Base-by-base conservation (phyloP, 2,888 invertebrate species). In the Philereme vetulata region DNA sequence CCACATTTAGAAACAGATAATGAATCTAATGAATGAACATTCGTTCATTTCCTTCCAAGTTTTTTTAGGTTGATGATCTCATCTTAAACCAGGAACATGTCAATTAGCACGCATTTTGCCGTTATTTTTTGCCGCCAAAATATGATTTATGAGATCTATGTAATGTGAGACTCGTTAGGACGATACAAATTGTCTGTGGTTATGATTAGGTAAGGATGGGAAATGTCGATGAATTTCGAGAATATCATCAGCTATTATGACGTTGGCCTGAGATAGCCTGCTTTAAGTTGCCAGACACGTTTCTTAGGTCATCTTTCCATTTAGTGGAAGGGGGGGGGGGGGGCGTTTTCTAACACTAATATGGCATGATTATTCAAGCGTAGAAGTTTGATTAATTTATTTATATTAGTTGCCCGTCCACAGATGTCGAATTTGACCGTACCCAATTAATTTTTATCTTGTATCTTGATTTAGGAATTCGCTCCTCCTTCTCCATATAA, bases 91-190 rank as follows among this genome's bases (percentile, higher is more conserved):
- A 87, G 90, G 89, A 88, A 90, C 81, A 87, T 80, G 90, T 90
- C 91, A 91, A 91, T 92, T 92, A 92, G 90, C 90, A 85, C 82
- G 84, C 84, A 84, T 83, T 88, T 88, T 84, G 86, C 84, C 81
- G 80, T 77, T 72, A 65, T 75, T 85, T 83, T 88, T 86, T 84
- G 76, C 72, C 62, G 65, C 66, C 69, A 77, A 85, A 85, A 80
- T 82, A 90, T 92, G 91, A 91, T 91, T 90, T 88, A 91, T 85
- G 89, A 75, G 70, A 70, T 70, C 72, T 62, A 62, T 73, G 89
- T 82, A 90, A 90, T 78, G 60, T 78, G 89, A 91, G 75, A 81
- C 86, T 88, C 81, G 81, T 87, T 88, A 82, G 74, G 81, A 80
- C 77, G 83, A 83, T 85, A 90, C 90, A 86, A 91, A 90, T 91